Evolutionary conservation across 2,113 vertebrate genomes (phyloP), one percentile per base, ranked within the genome.

Genomic region (Bujurquina vittata): DNA sequence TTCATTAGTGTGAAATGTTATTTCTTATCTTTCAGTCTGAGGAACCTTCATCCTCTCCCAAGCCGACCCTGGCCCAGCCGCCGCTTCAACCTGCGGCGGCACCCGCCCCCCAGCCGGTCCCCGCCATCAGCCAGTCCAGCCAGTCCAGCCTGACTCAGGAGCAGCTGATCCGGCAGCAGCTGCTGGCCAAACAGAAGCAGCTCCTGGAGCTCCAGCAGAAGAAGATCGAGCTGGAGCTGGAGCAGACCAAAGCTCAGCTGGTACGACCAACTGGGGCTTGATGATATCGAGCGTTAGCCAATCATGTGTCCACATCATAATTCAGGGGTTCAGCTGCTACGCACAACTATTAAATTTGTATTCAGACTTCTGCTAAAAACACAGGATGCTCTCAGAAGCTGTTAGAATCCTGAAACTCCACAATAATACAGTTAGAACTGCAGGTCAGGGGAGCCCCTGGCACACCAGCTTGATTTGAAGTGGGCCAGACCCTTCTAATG

Each of bases 191-290:
- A 90, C 98, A 99, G 95, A 99, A 99, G 81, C 98, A 99, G 79
- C 96, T 99, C 72, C 94, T 99, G 95, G 98, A 99, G 94, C 97
- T 99, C 76, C 98, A 99, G 92, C 98, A 99, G 95, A 99, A 99
- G 94, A 99, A 99, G 89, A 96, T 99, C 76, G 98, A 99, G 83
- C 95, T 99, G 95, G 98, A 99, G 93, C 95, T 99, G 93, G 98
- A 99, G 90, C 98, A 99, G 94, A 99, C 98, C 82, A 99, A 99
- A 93, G 98, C 98, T 52, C 98, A 99, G 90, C 92, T 99, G 97
- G 98, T 99, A 93, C 96, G 97, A 80, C 94, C 65, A 33, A 31
- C 18, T 6, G 10, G 18, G 31, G 60, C 18, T 62, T 31, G 7
- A n/a, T 35, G 5, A 37, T 35, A 18, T 8, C 35, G 9, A 37